Evolutionary conservation across 2,113 vertebrate species (phyloP).

Genomic region (Emydocephalus ijimae): DNA sequence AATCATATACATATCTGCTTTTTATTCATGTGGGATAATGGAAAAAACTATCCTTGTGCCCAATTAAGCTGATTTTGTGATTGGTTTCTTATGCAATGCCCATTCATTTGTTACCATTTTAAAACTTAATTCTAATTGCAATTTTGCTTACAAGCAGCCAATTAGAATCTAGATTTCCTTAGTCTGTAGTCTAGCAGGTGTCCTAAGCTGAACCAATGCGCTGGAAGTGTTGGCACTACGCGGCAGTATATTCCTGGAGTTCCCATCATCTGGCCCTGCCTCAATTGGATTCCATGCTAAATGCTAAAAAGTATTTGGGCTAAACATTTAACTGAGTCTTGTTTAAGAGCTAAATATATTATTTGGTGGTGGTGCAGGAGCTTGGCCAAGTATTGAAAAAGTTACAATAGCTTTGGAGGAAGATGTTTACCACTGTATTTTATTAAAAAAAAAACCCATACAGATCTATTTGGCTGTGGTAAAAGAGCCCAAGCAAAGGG

Average conservation of each 20-base stretch:
- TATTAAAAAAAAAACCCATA: neutral
- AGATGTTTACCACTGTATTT: neutral
- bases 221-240: slow-evolving; percentile 37
- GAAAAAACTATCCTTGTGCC: neutral
- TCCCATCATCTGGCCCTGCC: slow-evolving; percentile 54
- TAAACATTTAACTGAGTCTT: neutral
- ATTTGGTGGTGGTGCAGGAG: neutral
- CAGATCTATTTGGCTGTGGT: neutral
- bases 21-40: neutral
- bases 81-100: neutral
- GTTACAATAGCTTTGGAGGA: neutral
- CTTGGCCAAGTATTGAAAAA: neutral
- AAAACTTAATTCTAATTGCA: neutral
- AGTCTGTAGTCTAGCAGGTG: slow-evolving; percentile 51
- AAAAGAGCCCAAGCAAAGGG: neutral
- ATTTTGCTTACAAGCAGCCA: neutral
- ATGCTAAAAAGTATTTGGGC: slow-evolving; percentile 15
- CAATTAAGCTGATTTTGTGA: neutral
- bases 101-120: neutral
- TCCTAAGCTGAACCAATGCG: slow-evolving; percentile 56
- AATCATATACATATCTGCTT: neutral
- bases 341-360: neutral
- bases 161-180: neutral
- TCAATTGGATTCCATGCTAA: slow-evolving; percentile 50
- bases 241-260: slow-evolving; percentile 64